Percentiles rank a stretch among this genome's conserved stretches.
phyloP scores from a whole-genome alignment of 2,797 vertebrate species.

The Saxicola maurus region DNA sequence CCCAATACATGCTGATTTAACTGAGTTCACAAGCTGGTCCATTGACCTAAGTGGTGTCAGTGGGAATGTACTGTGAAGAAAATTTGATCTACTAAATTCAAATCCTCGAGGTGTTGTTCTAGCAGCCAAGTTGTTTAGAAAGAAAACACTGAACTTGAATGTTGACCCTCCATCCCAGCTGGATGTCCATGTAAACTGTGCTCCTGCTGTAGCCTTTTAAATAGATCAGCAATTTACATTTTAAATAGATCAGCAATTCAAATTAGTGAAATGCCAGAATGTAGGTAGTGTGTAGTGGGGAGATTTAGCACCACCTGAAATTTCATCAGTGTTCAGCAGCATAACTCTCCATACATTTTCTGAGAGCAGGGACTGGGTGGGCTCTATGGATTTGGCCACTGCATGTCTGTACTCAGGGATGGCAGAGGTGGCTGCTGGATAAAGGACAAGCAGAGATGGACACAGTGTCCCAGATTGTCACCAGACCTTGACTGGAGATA shows the following conservation, averaged over 20 bases:
- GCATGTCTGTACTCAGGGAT: fast-evolving
- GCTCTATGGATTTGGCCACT: neutral
- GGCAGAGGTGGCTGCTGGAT: neutral
- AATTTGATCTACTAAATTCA: slow-evolving; percentile 65
- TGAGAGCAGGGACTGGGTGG: neutral
- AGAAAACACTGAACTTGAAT: slow-evolving; percentile 61
- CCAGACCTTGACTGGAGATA: neutral
- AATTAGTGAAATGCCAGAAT: slow-evolving; percentile 38
- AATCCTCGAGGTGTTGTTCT: slow-evolving; percentile 61
- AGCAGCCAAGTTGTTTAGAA: slow-evolving; percentile 57
- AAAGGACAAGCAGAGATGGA: neutral
- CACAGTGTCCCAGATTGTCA: neutral
- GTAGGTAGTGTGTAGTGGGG: neutral
- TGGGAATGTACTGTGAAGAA: slow-evolving; percentile 51
- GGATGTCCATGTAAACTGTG: slow-evolving; percentile 54
- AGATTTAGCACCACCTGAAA: slow-evolving; percentile 1
- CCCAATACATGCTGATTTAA: slow-evolving; percentile 52
- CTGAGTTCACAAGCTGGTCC: slow-evolving; percentile 58
- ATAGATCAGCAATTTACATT: slow-evolving; percentile 64
- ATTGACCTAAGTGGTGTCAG: slow-evolving; percentile 63
- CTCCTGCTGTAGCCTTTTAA: slow-evolving; percentile 63
- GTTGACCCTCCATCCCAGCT: slow-evolving; percentile 61
- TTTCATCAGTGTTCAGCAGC: neutral
- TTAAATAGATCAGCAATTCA: slow-evolving; percentile 60
- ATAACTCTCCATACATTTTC: neutral